A percentile compares a stretch with the other conserved stretches of the same genome.
phyloP scores from a whole-genome alignment of 2,888 invertebrate genomes.

The Leptopilina syphax region DNA sequence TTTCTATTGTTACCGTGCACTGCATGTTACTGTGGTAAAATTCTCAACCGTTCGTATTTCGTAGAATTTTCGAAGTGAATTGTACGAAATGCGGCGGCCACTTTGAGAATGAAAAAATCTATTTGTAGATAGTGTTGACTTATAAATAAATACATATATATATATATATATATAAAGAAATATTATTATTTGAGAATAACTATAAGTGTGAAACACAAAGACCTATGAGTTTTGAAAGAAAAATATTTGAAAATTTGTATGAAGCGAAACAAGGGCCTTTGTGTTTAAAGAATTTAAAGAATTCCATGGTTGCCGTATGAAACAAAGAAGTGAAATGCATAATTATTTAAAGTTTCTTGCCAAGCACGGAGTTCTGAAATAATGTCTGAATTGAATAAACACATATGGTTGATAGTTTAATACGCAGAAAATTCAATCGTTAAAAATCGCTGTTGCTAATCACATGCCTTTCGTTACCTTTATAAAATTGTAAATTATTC shows the following conservation, averaged over 20 bases:
- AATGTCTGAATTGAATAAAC: conserved; percentile 35
- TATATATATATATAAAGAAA: neutral
- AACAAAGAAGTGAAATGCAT: conserved; percentile 5
- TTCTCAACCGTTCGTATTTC: neutral
- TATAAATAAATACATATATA: neutral
- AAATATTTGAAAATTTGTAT: conserved; percentile 15
- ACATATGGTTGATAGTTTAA: conserved; percentile 48
- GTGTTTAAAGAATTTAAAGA: neutral
- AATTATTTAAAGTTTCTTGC: conserved; percentile 34
- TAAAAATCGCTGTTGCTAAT: conserved; percentile 61
- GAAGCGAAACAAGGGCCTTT: conserved; percentile 2
- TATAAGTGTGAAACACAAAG: conserved; percentile 22
- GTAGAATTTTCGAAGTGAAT: conserved; percentile 1
- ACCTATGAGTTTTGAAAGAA: neutral
- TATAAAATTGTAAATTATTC: conserved; percentile 60
- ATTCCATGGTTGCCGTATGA: conserved; percentile 11
- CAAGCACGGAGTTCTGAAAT: conserved; percentile 27
- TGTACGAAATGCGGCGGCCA: neutral
- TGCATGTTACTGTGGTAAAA: conserved; percentile 36
- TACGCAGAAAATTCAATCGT: conserved; percentile 58
- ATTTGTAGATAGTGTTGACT: conserved; percentile 38
- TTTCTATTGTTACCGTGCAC: conserved; percentile 33
- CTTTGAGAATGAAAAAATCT: conserved; percentile 8
- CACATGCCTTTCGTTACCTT: conserved; percentile 65
- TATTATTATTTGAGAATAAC: conserved; percentile 3